Base-by-base conservation (phyloP, 2,113 vertebrate genomes). In the Heloderma charlesbogerti region DNA sequence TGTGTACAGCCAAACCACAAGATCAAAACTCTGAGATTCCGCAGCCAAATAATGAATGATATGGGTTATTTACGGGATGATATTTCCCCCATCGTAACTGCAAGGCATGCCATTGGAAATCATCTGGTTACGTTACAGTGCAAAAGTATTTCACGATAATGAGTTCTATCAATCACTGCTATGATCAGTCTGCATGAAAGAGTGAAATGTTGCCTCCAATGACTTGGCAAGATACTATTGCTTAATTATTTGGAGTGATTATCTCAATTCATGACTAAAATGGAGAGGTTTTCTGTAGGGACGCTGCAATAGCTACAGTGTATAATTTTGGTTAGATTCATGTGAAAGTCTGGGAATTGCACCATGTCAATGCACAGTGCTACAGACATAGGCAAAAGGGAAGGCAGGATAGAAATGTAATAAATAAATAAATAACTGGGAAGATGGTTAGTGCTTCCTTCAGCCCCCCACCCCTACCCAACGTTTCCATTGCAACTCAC, bases 201-300 rank as follows among this genome's bases (percentile, higher is more conserved):
- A 93, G 72, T 51, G 93, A 93, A 93, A 88, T 89, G 89, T 91
- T 94, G 91, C 92, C 91, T 93, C 88, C 94, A 95, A 91, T 86
- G 94, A 94, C 27, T 87, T 91, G 93, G 60, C 83, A 92, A 80
- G 88, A 87, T 90, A 91, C 69, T 93, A 89, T 95, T 94, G 66
- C 12, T 89, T 94, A 91, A 88, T 0, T 3, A 89, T 89, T 45
- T 93, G 71, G 87, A 92, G 94, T 93, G 93, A 94, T 95, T 77
- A 88, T 94, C 94, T 95, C 96, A 96, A 95, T 96, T 95, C 95
- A 95, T 97, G 96, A 95, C 95, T 95, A 91, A 90, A 92, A 92
- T 78, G 87, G 91, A 86, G 67, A 94, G 75, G 89, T 96, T 94
- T 63, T 97, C 95, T 94, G 79, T 83, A 92, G 91, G 95, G 92